Evolutionary conservation across 1,140 invertebrate species (phyloP).

Genomic region (Bursaphelenchus mucronatus): DNA sequence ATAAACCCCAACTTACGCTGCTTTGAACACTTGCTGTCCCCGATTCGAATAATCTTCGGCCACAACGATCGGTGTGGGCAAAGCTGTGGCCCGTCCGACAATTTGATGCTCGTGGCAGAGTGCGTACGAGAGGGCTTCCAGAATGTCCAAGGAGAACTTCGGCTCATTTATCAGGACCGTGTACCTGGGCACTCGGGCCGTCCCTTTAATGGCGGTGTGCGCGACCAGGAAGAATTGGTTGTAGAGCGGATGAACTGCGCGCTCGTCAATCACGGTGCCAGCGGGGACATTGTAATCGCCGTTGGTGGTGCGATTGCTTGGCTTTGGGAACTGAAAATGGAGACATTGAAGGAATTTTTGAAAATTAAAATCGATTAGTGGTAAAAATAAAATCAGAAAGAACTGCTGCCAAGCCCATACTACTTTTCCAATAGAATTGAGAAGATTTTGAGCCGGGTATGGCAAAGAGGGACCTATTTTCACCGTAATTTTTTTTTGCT

Average conservation of each 20-base stretch:
- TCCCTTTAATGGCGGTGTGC: constrained; percentile 18
- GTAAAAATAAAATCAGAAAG: too few species aligned
- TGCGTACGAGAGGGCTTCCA: constrained; percentile 11
- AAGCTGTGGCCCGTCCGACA: neutral
- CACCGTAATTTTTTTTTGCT: too few species aligned
- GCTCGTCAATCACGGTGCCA: too few species aligned
- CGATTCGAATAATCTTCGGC: constrained; percentile 22
- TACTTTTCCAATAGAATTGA: too few species aligned
- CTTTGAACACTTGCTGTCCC: constrained; percentile 21
- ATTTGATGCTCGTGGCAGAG: constrained; percentile 25
- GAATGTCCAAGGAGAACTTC: neutral
- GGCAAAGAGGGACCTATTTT: too few species aligned
- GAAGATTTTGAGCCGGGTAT: too few species aligned
- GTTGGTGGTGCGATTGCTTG: too few species aligned
- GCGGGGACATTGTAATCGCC: too few species aligned
- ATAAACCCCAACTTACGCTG: neutral
- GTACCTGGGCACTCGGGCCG: constrained; percentile 5
- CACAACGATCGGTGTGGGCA: constrained; percentile 22
- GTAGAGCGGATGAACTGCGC: constrained; percentile 1
- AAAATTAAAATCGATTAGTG: too few species aligned
- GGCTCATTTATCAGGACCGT: constrained; percentile 16
- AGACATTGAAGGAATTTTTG: too few species aligned
- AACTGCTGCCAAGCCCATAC: too few species aligned
- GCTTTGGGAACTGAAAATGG: too few species aligned
- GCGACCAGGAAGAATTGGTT: constrained; percentile 19